These are phyloP conservation scores for Micrasema minimum DNA, from an alignment of 1,140 invertebrate species.

Conservation along the genomic window DNA sequence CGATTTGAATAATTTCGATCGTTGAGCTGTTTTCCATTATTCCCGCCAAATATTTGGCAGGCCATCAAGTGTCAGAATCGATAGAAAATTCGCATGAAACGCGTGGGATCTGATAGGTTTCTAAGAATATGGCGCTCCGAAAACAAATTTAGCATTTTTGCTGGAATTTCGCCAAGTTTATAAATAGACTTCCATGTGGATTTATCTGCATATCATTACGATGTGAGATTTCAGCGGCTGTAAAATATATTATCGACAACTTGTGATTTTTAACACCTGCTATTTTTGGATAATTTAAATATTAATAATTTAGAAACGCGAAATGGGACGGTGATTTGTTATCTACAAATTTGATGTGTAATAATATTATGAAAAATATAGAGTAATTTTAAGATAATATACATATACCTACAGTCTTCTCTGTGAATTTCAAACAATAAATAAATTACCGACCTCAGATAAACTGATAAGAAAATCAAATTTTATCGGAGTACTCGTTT, in stretches of 20 bases:
- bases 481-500: too few species aligned
- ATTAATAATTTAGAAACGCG: too few species aligned
- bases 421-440: too few species aligned
- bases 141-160: conserved; percentile 4
- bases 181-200: conserved; percentile 38
- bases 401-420: too few species aligned
- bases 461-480: too few species aligned
- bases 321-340: too few species aligned
- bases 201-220: conserved; percentile 1
- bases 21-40: neutral
- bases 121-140: conserved; percentile 45
- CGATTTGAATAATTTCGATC: too few species aligned
- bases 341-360: too few species aligned
- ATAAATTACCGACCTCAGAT: too few species aligned
- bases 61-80: neutral
- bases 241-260: too few species aligned
- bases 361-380: too few species aligned
- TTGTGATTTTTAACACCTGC: neutral
- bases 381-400: too few species aligned
- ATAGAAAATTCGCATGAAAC: conserved; percentile 6
- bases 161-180: conserved; percentile 41
- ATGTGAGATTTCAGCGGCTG: neutral
- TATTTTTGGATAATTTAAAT: neutral
- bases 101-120: conserved; percentile 34
- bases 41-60: conserved; percentile 4